Percentiles rank a stretch among this genome's conserved stretches.
phyloP scores from a whole-genome alignment of 1,140 invertebrate species.

The Pantala flavescens region DNA sequence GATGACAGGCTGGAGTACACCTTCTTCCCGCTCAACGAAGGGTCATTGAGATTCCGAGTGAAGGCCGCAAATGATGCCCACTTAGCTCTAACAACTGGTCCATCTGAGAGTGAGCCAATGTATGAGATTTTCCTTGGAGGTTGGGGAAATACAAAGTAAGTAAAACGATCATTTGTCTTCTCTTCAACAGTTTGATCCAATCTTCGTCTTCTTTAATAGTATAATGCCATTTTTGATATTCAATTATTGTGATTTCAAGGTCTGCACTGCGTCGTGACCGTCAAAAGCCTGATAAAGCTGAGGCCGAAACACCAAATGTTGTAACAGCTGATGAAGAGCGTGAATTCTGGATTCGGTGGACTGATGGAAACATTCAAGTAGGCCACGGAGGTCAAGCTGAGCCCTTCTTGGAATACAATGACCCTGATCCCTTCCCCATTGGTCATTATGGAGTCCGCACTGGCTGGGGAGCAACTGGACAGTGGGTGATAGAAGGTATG shows the following conservation, averaged over 20 bases:
- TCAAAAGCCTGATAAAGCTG: slow-evolving; percentile 63
- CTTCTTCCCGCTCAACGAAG: slow-evolving; percentile 56
- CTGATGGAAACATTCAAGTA: slow-evolving; percentile 50
- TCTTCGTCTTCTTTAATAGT: too few relatives aligned
- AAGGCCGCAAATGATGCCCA: slow-evolving; percentile 69
- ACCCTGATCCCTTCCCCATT: slow-evolving; percentile 56
- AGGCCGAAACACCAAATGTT: slow-evolving; percentile 56
- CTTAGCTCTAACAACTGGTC: slow-evolving; percentile 54
- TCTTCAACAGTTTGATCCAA: too few relatives aligned
- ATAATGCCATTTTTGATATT: too few relatives aligned
- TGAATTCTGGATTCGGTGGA: slow-evolving; percentile 73
- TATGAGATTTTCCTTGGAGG: slow-evolving; percentile 73
- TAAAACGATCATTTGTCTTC: background rate
- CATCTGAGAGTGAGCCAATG: slow-evolving; percentile 57
- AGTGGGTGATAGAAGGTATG: slow-evolving; percentile 70
- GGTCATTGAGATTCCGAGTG: slow-evolving; percentile 60
- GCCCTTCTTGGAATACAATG: slow-evolving; percentile 57
- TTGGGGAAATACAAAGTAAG: slow-evolving; percentile 70
- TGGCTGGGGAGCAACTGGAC: slow-evolving; percentile 71
- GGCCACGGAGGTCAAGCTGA: slow-evolving; percentile 56
- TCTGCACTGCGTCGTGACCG: slow-evolving; percentile 62
- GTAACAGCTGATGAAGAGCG: slow-evolving; percentile 57
- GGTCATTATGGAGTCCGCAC: slow-evolving; percentile 69
- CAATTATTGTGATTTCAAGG: background rate
- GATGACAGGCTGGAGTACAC: slow-evolving; percentile 70